Conservation (phyloP, 2,113 vertebrate genomes). For the Bos taurus region DNA sequence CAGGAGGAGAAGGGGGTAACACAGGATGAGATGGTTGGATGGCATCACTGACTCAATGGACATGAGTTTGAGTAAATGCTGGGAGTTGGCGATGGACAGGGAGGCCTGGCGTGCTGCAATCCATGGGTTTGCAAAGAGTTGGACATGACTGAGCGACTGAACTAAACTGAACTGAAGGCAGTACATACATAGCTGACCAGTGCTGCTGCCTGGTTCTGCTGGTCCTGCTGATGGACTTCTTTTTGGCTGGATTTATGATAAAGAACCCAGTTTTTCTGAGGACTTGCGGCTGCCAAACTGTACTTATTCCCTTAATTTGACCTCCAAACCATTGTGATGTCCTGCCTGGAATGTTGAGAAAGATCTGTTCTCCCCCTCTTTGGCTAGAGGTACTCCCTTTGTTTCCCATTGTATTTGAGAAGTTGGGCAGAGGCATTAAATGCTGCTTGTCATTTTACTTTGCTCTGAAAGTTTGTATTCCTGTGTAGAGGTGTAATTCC, state of each 20-base stretch:
- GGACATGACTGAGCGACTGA: neutral
- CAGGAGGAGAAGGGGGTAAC: neutral
- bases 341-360: neutral
- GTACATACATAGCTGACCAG: neutral
- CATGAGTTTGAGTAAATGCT: neutral
- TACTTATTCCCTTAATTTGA: rapidly evolving
- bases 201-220: neutral
- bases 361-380: neutral
- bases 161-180: neutral
- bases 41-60: neutral
- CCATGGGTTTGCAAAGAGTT: neutral
- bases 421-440: neutral
- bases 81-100: neutral
- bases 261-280: neutral
- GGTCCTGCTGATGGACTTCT: neutral
- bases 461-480: neutral
- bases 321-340: neutral
- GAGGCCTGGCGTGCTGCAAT: neutral
- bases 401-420: neutral
- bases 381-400: neutral
- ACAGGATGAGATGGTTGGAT: neutral
- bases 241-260: neutral
- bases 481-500: neutral
- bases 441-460: neutral
- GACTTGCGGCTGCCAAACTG: neutral